Evolutionary conservation across 2,113 vertebrate species (phyloP).

Genomic region (Coreoperca whiteheadi): DNA sequence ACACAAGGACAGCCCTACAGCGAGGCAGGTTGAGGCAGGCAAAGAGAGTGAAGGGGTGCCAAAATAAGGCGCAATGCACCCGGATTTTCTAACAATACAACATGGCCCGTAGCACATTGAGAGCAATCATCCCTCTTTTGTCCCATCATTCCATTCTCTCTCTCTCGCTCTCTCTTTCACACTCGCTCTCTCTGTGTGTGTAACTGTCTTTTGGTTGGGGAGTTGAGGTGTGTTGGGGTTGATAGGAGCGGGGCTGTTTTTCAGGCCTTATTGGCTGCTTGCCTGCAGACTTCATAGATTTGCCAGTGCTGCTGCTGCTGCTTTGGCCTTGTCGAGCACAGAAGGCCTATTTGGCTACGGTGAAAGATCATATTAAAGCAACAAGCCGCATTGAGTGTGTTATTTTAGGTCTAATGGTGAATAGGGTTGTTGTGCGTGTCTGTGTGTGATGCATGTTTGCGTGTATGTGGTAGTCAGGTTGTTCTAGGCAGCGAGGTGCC

Average conservation of each 20-base stretch:
- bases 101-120: constrained; percentile 63
- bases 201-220: constrained; percentile 45
- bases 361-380: constrained; percentile 73
- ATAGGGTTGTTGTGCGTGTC: constrained; percentile 55
- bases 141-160: constrained; percentile 38
- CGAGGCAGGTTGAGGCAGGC: constrained; percentile 75
- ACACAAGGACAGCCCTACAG: constrained; percentile 66
- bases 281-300: constrained; percentile 57
- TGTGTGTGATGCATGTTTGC: constrained; percentile 31
- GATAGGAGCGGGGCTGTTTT: constrained; percentile 68
- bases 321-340: constrained; percentile 62
- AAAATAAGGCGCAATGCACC: constrained; percentile 66
- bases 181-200: too few relatives aligned
- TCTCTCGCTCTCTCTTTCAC: too few relatives aligned
- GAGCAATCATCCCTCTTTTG: constrained; percentile 77
- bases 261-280: constrained; percentile 62
- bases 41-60: constrained; percentile 62
- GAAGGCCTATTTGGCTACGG: constrained; percentile 57
- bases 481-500: constrained; percentile 33
- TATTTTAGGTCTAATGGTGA: constrained; percentile 63
- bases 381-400: constrained; percentile 59
- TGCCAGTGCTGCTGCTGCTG: constrained; percentile 32
- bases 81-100: constrained; percentile 71
- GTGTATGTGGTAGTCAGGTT: constrained; percentile 42
- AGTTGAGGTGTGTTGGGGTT: constrained; percentile 48